A percentile compares a stretch with the other conserved stretches of the same genome.
These are phyloP conservation scores for Tragulus kanchil DNA, from an alignment of 2,113 vertebrate species.

Conservation along the genomic window DNA sequence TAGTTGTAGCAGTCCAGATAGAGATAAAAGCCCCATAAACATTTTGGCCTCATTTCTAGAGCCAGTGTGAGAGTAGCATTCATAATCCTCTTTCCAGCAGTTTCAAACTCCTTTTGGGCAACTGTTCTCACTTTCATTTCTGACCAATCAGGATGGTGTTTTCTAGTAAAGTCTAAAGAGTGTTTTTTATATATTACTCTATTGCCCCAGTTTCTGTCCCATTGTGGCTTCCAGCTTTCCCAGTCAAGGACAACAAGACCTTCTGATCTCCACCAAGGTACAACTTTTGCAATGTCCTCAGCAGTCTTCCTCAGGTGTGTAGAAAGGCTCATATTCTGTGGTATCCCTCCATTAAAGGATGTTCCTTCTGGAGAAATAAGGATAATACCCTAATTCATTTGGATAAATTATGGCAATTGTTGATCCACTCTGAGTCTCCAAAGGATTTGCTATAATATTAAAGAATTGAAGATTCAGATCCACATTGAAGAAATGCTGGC, in stretches of 20 bases:
- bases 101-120: constrained; percentile 94
- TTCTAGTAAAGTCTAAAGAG: constrained; percentile 91
- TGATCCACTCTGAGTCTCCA: constrained; percentile 93
- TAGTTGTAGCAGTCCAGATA: constrained; percentile 98
- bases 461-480: constrained; percentile 93
- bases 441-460: constrained; percentile 93
- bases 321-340: constrained; percentile 92
- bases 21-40: constrained; percentile 95
- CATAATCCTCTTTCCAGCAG: constrained; percentile 92
- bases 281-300: constrained; percentile 90
- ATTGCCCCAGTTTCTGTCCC: constrained; percentile 95
- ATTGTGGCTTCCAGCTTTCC: constrained; percentile 96
- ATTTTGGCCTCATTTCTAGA: constrained; percentile 89
- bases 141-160: constrained; percentile 92
- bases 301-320: constrained; percentile 92
- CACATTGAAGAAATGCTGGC: constrained; percentile 92
- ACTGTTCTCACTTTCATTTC: constrained; percentile 89
- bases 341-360: constrained; percentile 92
- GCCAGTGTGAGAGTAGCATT: constrained; percentile 92
- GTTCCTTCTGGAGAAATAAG: constrained; percentile 89
- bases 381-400: constrained; percentile 93
- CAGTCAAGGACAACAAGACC: constrained; percentile 95
- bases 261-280: constrained; percentile 92
- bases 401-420: constrained; percentile 95
- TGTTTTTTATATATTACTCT: constrained; percentile 93